Evolutionary conservation across 2,888 invertebrate species (phyloP), one percentile per base, ranked within the genome.

Genomic region (Sclerodermus sp.): DNA sequence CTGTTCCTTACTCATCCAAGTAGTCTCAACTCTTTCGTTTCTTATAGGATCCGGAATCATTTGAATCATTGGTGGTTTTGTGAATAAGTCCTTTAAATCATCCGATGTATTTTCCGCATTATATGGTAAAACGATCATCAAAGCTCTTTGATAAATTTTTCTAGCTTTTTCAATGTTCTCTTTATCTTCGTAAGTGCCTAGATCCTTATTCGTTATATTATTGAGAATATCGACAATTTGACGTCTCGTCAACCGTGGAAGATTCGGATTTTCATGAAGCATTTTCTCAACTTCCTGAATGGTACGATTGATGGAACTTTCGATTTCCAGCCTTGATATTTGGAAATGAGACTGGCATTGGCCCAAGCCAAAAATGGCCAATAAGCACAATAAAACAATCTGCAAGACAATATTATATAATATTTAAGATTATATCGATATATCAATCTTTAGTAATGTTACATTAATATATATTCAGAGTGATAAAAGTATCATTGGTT

Each of bases 121-220:
- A 63, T 85, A 84, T 0, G 89, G 88, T 60, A 87, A 75, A 0
- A 88, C 88, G 0, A 88, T 83, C 83, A 85, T 86, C 14, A 88
- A 71, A 0, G 85, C 83, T 59, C 81, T 79, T 42, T 78, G 73
- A 36, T 80, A 78, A 32, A 82, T 76, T 23, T 76, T 73, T 39
- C 80, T 71, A 1, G 71, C 71, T 36, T 71, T 68, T 3, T 73
- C 69, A 0, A 74, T 57, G 23, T 62, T 58, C 18, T 62, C 55
- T 39, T 62, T 63, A 18, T 73, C 68, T 49, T 80, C 79, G 2
- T 62, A 60, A 1, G 57, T 47, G 1, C 49, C 51, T 41, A 68
- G 50, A 23, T 75, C 73, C 23, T 68, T 66, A 0, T 65, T 57
- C 1, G 71, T 73, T 44, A 89, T 86, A 59, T 89, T 88, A 57